Evolutionary conservation across 35 echinoderm and acorn worm species (phyloP), one percentile per base, ranked within the genome.

Genomic region (Ptychodera flava): DNA sequence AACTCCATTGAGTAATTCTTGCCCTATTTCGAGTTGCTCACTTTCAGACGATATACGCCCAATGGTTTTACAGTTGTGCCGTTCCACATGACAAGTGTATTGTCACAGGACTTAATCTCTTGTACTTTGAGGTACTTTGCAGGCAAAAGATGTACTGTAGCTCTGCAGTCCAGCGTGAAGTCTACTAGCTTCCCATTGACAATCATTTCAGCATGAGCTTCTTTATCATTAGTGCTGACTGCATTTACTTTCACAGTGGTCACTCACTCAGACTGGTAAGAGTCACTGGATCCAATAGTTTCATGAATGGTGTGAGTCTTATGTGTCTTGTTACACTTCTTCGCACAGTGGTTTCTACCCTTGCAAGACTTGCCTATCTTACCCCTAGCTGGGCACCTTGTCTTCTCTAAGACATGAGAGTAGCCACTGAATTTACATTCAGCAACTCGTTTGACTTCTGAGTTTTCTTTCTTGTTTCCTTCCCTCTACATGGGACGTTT

Each of bases 71-170:
- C 36, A 35, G 78, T 76, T 33, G 86, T 87, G 28, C 30, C n/a
- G n/a, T n/a, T n/a, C n/a, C n/a, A n/a, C n/a, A n/a, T n/a, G n/a
- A n/a, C n/a, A n/a, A n/a, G n/a, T n/a, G n/a, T n/a, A n/a, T n/a
- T n/a, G n/a, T n/a, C n/a, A n/a, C n/a, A n/a, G n/a, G n/a, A n/a
- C n/a, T 38, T 81, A n/a, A n/a, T n/a, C n/a, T n/a, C n/a, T n/a
- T n/a, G n/a, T n/a, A n/a, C n/a, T n/a, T n/a, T n/a, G n/a, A n/a
- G n/a, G n/a, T n/a, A n/a, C 36, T 79, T 30, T 35, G 88, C 85
- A n/a, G n/a, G n/a, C n/a, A n/a, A n/a, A n/a, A n/a, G n/a, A 36
- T 90, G 84, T 64, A 90, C 88, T 0, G 81, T 84, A 15, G 82
- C 37, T 16, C 36, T 81, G 29, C 30, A 80, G 82, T 85, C 82